Conservation (phyloP, 2,888 invertebrate genomes). For the Drosophila tripunctata region DNA sequence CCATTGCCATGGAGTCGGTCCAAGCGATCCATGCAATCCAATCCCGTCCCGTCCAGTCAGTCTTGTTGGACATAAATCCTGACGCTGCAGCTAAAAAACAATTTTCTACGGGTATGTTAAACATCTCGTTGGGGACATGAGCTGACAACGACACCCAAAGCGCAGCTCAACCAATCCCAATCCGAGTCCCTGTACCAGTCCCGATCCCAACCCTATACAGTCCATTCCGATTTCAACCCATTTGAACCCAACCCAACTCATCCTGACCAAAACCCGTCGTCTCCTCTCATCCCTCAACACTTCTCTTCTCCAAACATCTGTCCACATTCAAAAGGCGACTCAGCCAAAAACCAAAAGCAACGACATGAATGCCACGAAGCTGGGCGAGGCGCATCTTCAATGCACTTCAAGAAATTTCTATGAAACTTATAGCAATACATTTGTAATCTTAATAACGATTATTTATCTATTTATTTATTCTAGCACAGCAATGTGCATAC, state of each 20-base stretch:
- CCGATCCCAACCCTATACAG: background rate
- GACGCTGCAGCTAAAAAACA: conserved; percentile 76
- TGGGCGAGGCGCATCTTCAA: conserved; percentile 41
- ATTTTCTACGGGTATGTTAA: conserved; percentile 78
- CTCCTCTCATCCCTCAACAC: background rate
- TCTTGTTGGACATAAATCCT: conserved; percentile 68
- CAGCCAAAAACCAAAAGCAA: conserved; percentile 35
- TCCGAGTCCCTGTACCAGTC: background rate
- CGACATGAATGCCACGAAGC: conserved; percentile 25
- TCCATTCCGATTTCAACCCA: background rate
- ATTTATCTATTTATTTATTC: no score
- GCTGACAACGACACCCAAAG: conserved; percentile 61
- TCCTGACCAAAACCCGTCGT: background rate
- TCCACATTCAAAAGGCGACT: conserved; percentile 54
- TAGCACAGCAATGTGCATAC: no score
- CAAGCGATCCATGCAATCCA: background rate
- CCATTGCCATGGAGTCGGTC: background rate
- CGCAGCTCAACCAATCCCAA: conserved; percentile 6
- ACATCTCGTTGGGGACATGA: conserved; percentile 68
- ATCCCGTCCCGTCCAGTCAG: background rate
- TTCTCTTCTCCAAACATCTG: conserved; percentile 26
- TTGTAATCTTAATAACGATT: no score
- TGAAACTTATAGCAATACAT: no score
- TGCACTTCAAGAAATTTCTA: conserved; percentile 23
- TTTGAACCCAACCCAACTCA: background rate